A percentile compares a stretch with the other conserved stretches of the same genome.
Conservation (phyloP, 1,140 invertebrate species). For the Scaptomyza graminum region DNA sequence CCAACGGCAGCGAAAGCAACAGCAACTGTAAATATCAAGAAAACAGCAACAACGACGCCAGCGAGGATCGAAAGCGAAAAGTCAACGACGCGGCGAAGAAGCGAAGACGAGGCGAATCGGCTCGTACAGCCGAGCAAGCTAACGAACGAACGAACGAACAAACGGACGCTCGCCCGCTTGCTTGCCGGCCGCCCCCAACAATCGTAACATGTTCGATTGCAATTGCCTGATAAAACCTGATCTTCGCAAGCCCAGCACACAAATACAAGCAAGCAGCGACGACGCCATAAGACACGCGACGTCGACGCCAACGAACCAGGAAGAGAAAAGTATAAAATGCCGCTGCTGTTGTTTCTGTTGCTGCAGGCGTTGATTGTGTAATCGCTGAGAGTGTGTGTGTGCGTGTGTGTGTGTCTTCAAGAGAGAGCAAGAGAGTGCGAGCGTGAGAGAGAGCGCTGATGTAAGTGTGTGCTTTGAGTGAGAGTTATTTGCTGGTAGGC, state of each 20-base stretch:
- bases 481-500: constrained; percentile 66
- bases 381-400: constrained; percentile 55
- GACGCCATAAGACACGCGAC: constrained; percentile 51
- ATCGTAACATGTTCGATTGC: constrained; percentile 71
- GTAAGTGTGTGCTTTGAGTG: constrained; percentile 57
- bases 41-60: constrained; percentile 40
- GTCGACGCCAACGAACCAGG: constrained; percentile 71
- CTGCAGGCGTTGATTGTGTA: constrained; percentile 72
- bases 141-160: constrained; percentile 36
- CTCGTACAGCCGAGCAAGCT: constrained; percentile 47
- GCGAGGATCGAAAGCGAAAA: constrained; percentile 60
- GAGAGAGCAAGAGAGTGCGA: constrained; percentile 21
- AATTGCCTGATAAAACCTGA: constrained; percentile 76
- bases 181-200: constrained; percentile 36
- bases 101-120: constrained; percentile 40
- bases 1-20: constrained; percentile 78
- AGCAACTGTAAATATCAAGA: constrained; percentile 81
- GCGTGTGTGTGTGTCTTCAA: constrained; percentile 34
- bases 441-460: constrained; percentile 10
- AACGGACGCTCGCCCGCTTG: constrained; percentile 27
- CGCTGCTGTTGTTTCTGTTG: constrained; percentile 42
- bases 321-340: constrained; percentile 82
- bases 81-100: constrained; percentile 62
- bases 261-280: constrained; percentile 19
- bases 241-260: constrained; percentile 47